Conservation (phyloP, 2,888 invertebrate genomes). For the Bellardia pandia region DNA sequence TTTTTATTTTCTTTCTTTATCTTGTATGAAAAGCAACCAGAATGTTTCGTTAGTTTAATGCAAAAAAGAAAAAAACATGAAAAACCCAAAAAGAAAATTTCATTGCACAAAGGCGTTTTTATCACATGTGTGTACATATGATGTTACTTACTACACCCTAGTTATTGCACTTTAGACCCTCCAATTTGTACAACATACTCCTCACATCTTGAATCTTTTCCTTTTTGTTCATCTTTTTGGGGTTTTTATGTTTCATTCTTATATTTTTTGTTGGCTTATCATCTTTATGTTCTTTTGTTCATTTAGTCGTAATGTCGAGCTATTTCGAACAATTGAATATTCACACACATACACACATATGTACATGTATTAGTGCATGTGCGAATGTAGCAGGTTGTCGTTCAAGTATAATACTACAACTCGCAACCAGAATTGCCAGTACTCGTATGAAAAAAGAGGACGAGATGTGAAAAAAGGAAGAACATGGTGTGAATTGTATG, state of each 20-base stretch:
- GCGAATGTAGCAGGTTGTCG: conserved; percentile 3
- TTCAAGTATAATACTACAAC: conserved; percentile 30
- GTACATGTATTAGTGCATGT: neutral
- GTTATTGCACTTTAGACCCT: conserved; percentile 57
- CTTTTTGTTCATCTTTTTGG: neutral
- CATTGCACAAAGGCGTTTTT: conserved; percentile 57
- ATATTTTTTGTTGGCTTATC: conserved; percentile 50
- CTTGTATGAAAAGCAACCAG: conserved; percentile 22
- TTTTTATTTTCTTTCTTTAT: conserved; percentile 16
- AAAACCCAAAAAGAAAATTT: conserved; percentile 13
- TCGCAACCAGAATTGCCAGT: conserved; percentile 48
- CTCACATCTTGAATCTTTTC: conserved; percentile 42
- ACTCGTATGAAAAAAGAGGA: conserved; percentile 13
- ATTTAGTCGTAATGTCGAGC: conserved; percentile 59
- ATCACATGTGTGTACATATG: conserved; percentile 38
- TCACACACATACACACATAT: no score
- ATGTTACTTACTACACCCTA: conserved; percentile 41
- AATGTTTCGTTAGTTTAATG: conserved; percentile 42
- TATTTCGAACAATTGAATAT: conserved; percentile 40
- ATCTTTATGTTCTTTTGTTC: conserved; percentile 58
- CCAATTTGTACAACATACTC: conserved; percentile 60
- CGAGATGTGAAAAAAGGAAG: conserved; percentile 18
- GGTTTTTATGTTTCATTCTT: conserved; percentile 13
- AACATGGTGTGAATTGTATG: conserved; percentile 66
- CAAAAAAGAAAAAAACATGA: neutral